A percentile compares a stretch with the other conserved stretches of the same genome.
These are phyloP conservation scores for Netta rufina DNA, from an alignment of 2,797 vertebrate species.

Conservation along the genomic window DNA sequence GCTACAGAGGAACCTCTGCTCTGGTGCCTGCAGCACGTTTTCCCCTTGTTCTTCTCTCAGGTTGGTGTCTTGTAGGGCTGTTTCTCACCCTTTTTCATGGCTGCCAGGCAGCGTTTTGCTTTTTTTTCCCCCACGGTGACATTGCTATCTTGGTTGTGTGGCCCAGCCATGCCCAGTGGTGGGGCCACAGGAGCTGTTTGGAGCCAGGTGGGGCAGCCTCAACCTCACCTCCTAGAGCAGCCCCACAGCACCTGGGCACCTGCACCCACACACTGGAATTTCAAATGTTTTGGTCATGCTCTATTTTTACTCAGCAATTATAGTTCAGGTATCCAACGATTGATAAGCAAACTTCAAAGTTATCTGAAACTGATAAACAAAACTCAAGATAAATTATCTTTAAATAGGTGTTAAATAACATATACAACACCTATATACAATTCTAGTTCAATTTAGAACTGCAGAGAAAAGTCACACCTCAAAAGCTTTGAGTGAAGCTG, in stretches of 20 bases:
- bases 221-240: background rate
- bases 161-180: background rate
- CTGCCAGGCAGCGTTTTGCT: background rate
- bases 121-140: fast-evolving
- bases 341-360: background rate
- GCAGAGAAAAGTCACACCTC: background rate
- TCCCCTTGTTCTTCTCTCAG: background rate
- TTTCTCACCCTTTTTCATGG: background rate
- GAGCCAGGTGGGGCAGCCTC: background rate
- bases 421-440: background rate
- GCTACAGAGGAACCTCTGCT: background rate
- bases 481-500: background rate
- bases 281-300: background rate
- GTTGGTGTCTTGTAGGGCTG: background rate
- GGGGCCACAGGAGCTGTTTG: background rate
- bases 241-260: background rate
- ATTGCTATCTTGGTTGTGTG: fast-evolving
- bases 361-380: background rate
- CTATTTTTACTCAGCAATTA: background rate
- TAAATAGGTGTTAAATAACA: background rate
- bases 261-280: background rate
- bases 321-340: background rate
- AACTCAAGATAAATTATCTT: background rate
- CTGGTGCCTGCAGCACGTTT: background rate
- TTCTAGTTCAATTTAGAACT: background rate